Evolutionary conservation across 1,140 invertebrate species (phyloP).

Genomic region (Druon quercuslanigerum): DNA sequence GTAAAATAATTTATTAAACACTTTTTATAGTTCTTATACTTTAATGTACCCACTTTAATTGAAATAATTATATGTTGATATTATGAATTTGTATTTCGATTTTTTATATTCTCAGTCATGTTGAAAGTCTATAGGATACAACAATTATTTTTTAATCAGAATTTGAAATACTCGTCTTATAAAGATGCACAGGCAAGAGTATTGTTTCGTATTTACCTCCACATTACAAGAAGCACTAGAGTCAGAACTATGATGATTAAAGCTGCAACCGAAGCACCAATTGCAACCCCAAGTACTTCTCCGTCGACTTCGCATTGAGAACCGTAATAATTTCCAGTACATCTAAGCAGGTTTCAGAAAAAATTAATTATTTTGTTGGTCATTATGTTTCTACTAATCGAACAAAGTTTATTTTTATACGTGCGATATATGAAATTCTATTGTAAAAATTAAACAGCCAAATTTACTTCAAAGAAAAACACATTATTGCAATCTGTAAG

Average conservation of each 20-base stretch:
- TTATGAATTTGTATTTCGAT: too few relatives aligned
- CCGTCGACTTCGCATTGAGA: constrained; percentile 92
- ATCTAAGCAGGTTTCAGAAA: constrained; percentile 75
- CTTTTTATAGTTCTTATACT: neutral
- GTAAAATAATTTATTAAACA: neutral
- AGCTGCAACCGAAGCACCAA: constrained; percentile 91
- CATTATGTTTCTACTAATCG: neutral
- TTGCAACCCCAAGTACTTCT: constrained; percentile 91
- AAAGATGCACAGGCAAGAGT: constrained; percentile 5
- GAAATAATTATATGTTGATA: too few relatives aligned
- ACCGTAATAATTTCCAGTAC: constrained; percentile 90
- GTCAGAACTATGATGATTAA: constrained; percentile 92
- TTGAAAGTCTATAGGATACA: too few relatives aligned
- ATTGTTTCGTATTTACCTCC: constrained; percentile 80
- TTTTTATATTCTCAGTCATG: too few relatives aligned
- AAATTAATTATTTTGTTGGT: constrained; percentile 14
- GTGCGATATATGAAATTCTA: too few relatives aligned
- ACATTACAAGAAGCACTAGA: constrained; percentile 90
- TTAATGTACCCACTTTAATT: too few relatives aligned
- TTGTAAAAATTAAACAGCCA: too few relatives aligned
- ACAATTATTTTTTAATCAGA: neutral
- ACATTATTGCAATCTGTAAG: too few relatives aligned
- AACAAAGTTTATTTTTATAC: neutral
- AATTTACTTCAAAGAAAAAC: too few relatives aligned
- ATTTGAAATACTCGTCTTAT: neutral